These are phyloP conservation scores for Lasioglossum albipes DNA, from an alignment of 1,140 invertebrate species.

Conservation along the genomic window DNA sequence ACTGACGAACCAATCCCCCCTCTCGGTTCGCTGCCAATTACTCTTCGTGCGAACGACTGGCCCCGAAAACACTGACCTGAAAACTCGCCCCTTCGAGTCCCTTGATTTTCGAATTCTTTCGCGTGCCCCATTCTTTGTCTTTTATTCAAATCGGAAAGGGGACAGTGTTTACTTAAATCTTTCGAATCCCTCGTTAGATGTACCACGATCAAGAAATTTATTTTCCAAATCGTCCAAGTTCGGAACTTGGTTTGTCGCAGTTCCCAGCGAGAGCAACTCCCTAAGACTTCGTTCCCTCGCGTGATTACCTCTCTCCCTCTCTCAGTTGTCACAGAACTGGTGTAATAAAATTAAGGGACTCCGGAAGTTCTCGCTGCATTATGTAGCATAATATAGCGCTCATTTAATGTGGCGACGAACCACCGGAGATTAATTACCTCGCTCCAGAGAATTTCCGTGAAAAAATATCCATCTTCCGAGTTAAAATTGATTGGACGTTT, in stretches of 20 bases:
- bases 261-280: constrained; percentile 1
- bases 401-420: constrained; percentile 18
- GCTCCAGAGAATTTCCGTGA: background rate
- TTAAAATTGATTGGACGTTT: background rate
- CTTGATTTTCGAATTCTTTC: no score
- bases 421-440: constrained; percentile 23
- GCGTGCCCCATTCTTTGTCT: no score
- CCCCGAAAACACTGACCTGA: background rate
- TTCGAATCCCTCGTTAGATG: no score
- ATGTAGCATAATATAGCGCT: constrained; percentile 17
- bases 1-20: background rate
- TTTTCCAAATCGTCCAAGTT: background rate
- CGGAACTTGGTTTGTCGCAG: background rate
- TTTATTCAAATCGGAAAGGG: no score
- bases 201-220: background rate
- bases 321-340: constrained; percentile 16
- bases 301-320: constrained; percentile 17
- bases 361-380: constrained; percentile 11
- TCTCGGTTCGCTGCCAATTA: no score
- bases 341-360: constrained; percentile 36
- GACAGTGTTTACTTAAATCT: no score
- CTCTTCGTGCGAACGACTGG: no score
- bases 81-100: background rate
- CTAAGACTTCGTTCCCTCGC: constrained; percentile 5
- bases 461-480: constrained; percentile 9